These are phyloP conservation scores for Holcopasites calliopsidis DNA, from an alignment of 1,140 invertebrate genomes.

Conservation along the genomic window DNA sequence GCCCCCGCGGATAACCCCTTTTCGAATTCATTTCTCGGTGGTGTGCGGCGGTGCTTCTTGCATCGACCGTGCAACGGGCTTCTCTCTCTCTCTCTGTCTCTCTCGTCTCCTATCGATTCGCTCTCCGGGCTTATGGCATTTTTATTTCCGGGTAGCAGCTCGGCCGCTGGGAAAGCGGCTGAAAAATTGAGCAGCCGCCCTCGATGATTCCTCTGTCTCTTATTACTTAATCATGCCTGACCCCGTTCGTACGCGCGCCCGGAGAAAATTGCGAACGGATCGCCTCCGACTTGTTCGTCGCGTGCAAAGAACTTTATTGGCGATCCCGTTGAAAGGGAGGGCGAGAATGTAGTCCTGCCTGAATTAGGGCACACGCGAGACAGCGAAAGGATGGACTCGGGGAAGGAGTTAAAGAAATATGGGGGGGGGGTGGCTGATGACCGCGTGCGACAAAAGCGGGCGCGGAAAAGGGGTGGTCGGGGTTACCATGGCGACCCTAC, in stretches of 20 bases:
- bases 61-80: neutral
- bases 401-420: conserved; percentile 1
- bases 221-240: conserved; percentile 24
- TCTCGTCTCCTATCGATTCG: conserved; percentile 61
- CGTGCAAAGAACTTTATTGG: too few species aligned
- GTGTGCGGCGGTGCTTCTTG: conserved; percentile 10
- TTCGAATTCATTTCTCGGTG: conserved; percentile 65
- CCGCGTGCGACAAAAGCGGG: conserved; percentile 44
- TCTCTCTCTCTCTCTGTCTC: neutral
- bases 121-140: conserved; percentile 54
- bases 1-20: conserved; percentile 54
- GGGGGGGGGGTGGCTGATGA: conserved; percentile 40
- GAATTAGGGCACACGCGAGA: neutral
- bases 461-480: conserved; percentile 65
- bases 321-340: conserved; percentile 31
- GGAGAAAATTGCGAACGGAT: too few species aligned
- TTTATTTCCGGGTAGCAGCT: conserved; percentile 52
- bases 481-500: conserved; percentile 74
- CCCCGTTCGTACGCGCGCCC: neutral
- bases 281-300: too few species aligned
- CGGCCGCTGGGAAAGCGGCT: neutral
- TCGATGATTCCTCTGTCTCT: conserved; percentile 16
- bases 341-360: too few species aligned
- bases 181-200: conserved; percentile 29
- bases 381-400: neutral